Evolutionary conservation across 2,888 invertebrate species (phyloP), one percentile per base, ranked within the genome.

Genomic region (Macrosiphum euphorbiae): DNA sequence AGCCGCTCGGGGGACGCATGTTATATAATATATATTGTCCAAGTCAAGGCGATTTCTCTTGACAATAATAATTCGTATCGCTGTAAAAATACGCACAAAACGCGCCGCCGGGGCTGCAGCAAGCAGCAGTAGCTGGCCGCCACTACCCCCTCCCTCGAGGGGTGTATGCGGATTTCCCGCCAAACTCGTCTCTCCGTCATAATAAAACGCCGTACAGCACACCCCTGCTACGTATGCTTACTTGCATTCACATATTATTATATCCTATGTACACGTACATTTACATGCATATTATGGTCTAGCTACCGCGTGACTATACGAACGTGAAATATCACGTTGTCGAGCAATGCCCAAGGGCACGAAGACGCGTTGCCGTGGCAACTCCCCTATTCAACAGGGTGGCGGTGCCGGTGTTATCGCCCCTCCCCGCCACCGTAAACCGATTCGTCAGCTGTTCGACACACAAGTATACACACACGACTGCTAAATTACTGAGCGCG

Each of bases 301-400:
- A 58, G 85, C 24, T n/a, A 47, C 91, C 28, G 41, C 85, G 88
- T 52, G 35, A 87, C 35, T 88, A 52, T 50, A 24, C 26, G 10
- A 24, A 58, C 50, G 67, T n/a, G 55, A n/a, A 35, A 47, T 61
- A 88, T 84, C n/a, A 78, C 28, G 52, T 55, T 50, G 55, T 92
- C 52, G 55, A 78, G 44, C 85, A 58, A 84, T 89, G 84, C 92
- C 89, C 88, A 52, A 88, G 88, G 89, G 86, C 86, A 78, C 35
- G 78, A 78, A 78, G 78, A 78, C 35, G 78, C n/a, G 94, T 94
- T 90, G 94, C 90, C 90, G 58, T 90, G 61, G 94, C 86, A 94
- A 94, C 94, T 90, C 94, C 94, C 94, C 86, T 92, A 90, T 94
- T 94, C 94, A 94, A 94, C 94, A 94, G 94, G 94, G 67, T 94